phyloP scores from a whole-genome alignment of 2,113 vertebrate genomes.

The Typhlomys cinereus region DNA sequence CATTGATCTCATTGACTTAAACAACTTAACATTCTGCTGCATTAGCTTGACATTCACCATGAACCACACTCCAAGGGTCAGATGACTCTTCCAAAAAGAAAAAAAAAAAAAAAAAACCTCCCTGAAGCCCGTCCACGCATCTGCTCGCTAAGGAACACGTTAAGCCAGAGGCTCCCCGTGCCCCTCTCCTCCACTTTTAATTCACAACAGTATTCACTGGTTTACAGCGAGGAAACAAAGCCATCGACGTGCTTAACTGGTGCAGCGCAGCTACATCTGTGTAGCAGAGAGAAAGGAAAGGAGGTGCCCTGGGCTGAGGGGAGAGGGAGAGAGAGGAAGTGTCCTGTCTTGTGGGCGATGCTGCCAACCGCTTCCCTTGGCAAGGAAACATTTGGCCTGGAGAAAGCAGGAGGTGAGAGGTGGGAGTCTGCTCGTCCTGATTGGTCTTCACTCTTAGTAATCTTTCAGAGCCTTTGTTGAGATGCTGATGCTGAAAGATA shows the following conservation, averaged over 20 bases:
- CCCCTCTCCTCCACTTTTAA: background rate
- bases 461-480: background rate
- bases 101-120: too few species aligned
- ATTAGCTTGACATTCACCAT: background rate
- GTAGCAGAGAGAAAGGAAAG: background rate
- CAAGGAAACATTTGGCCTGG: background rate
- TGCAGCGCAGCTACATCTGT: background rate
- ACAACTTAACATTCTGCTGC: background rate
- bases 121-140: background rate
- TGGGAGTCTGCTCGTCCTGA: background rate
- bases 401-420: background rate
- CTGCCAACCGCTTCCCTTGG: background rate
- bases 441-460: background rate
- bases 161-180: background rate
- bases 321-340: background rate
- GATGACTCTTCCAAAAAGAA: background rate
- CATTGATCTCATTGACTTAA: background rate
- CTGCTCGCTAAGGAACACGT: background rate
- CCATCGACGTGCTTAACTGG: background rate
- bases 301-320: background rate
- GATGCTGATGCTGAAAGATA: conserved; percentile 29
- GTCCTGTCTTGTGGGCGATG: background rate
- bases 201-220: background rate
- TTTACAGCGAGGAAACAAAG: background rate
- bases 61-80: background rate